Percentiles rank a stretch among this genome's conserved stretches.
phyloP scores from a whole-genome alignment of 2,888 invertebrate species.

The Mythimna lalbum region DNA sequence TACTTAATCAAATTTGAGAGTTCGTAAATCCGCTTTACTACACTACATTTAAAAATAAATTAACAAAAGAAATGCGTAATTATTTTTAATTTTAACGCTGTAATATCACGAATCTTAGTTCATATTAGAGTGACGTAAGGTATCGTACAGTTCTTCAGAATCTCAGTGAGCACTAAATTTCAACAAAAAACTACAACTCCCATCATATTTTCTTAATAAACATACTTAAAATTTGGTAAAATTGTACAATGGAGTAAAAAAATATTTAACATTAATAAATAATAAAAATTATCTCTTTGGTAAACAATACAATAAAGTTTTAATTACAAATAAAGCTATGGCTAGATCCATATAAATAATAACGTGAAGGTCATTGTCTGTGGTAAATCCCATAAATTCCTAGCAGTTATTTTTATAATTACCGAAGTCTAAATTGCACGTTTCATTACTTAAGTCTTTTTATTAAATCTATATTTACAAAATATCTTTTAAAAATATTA shows the following conservation, averaged over 20 bases:
- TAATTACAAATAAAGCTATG: conserved; percentile 70
- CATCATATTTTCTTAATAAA: conserved; percentile 28
- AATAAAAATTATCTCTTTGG: conserved; percentile 33
- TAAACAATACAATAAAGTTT: conserved; percentile 46
- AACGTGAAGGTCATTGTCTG: conserved; percentile 70
- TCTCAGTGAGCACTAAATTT: conserved; percentile 11
- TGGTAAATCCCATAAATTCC: conserved; percentile 73
- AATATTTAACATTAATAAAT: conserved; percentile 56
- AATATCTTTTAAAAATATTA: conserved; percentile 88
- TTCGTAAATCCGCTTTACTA: conserved; percentile 25
- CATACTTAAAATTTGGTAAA: conserved; percentile 39
- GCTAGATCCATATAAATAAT: conserved; percentile 76
- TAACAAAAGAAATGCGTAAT: conserved; percentile 29
- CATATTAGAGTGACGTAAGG: conserved; percentile 62
- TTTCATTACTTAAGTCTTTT: conserved; percentile 74
- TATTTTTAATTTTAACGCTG: conserved; percentile 49
- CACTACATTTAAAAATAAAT: conserved; percentile 37
- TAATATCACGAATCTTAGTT: conserved; percentile 59
- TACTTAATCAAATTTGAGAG: conserved; percentile 8
- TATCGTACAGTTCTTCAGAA: conserved; percentile 44
- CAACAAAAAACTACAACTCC: conserved; percentile 29
- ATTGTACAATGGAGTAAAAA: conserved; percentile 41
- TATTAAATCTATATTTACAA: conserved; percentile 86
- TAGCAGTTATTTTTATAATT: conserved; percentile 81
- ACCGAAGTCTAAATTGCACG: conserved; percentile 88